A percentile compares a stretch with the other conserved stretches of the same genome.
Conservation (phyloP, 2,888 invertebrate species). For the Melinaea menophilus region DNA sequence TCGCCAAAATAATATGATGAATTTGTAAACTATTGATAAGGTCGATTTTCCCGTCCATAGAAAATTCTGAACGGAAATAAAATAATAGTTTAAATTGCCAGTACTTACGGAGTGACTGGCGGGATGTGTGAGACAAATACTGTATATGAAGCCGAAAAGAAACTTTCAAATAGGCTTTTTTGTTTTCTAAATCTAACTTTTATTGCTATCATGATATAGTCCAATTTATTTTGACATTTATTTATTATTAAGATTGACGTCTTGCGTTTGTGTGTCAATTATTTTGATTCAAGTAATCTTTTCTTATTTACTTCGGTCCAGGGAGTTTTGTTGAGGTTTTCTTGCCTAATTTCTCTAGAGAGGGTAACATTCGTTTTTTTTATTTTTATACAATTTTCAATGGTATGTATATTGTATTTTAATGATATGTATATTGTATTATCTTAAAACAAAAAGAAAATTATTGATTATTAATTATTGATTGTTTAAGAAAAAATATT, state of each 20-base stretch:
- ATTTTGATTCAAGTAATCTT: constrained; percentile 43
- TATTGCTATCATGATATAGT: constrained; percentile 8
- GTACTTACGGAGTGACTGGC: constrained; percentile 50
- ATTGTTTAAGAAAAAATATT: background rate
- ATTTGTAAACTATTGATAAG: constrained; percentile 36
- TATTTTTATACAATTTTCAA: background rate
- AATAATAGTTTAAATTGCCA: constrained; percentile 52
- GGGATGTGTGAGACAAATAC: constrained; percentile 53
- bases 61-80: constrained; percentile 42
- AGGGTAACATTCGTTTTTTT: background rate
- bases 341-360: constrained; percentile 36
- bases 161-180: constrained; percentile 35
- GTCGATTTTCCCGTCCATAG: constrained; percentile 34
- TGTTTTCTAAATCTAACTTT: constrained; percentile 16
- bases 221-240: constrained; percentile 17
- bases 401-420: too few species aligned
- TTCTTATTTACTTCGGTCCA: constrained; percentile 40
- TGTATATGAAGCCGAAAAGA: constrained; percentile 43
- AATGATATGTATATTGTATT: too few species aligned
- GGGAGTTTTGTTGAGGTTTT: constrained; percentile 37
- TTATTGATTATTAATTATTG: background rate
- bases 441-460: too few species aligned
- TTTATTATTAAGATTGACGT: constrained; percentile 36
- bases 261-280: constrained; percentile 40
- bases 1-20: constrained; percentile 26